These are phyloP conservation scores for Telenomus remus DNA, from an alignment of 1,140 invertebrate genomes.

Conservation along the genomic window DNA sequence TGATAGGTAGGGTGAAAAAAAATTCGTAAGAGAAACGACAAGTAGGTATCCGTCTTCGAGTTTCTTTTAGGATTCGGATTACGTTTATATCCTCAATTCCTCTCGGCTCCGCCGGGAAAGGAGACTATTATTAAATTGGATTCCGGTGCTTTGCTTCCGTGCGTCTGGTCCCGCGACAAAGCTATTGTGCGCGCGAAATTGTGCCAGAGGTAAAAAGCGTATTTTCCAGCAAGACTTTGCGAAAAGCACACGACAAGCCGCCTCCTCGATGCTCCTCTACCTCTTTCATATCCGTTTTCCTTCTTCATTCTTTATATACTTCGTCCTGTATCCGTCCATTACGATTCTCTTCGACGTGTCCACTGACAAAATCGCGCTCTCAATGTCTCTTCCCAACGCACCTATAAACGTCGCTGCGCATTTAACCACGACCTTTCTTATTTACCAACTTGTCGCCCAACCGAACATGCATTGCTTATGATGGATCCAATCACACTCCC, in stretches of 20 bases:
- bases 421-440: slow-evolving; percentile 5
- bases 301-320: slow-evolving; percentile 42
- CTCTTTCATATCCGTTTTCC: slow-evolving; percentile 42
- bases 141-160: slow-evolving; percentile 58
- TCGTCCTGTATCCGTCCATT: slow-evolving; percentile 45
- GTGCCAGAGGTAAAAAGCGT: slow-evolving; percentile 59
- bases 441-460: slow-evolving; percentile 18
- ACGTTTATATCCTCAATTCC: slow-evolving; percentile 50
- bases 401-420: slow-evolving; percentile 10
- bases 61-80: slow-evolving; percentile 56
- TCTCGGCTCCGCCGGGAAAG: slow-evolving; percentile 47
- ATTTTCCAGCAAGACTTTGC: slow-evolving; percentile 55
- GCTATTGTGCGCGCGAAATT: slow-evolving; percentile 64
- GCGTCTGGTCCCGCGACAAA: slow-evolving; percentile 51
- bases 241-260: slow-evolving; percentile 34
- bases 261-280: slow-evolving; percentile 35
- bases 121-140: slow-evolving; percentile 70
- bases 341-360: slow-evolving; percentile 44
- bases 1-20: neutral
- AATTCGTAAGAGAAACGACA: slow-evolving; percentile 21
- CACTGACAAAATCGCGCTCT: slow-evolving; percentile 26
- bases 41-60: slow-evolving; percentile 49
- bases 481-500: neutral
- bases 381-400: slow-evolving; percentile 29
- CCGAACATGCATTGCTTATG: slow-evolving; percentile 11